Conservation (phyloP, 1,140 invertebrate genomes). For the Parasteatoda tepidariorum region DNA sequence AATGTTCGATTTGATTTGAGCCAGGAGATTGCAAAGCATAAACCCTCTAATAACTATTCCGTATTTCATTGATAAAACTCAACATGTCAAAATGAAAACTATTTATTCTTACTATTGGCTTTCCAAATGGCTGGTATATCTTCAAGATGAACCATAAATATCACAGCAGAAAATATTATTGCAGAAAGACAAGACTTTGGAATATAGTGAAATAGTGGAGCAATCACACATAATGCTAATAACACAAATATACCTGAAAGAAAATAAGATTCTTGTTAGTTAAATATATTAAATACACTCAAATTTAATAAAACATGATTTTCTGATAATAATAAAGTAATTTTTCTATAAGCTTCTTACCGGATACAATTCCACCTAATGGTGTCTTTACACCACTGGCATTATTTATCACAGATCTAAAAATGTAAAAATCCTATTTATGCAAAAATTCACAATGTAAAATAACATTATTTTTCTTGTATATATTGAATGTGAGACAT, state of each 20-base stretch:
- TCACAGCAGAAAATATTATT: slow-evolving; percentile 88
- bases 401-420: slow-evolving; percentile 91
- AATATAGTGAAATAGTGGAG: slow-evolving; percentile 88
- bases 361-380: slow-evolving; percentile 87
- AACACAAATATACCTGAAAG: slow-evolving; percentile 79
- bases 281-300: not conserved
- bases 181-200: slow-evolving; percentile 86
- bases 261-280: slow-evolving; percentile 5
- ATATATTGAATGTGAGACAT: not conserved
- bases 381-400: slow-evolving; percentile 91
- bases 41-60: too few relatives aligned
- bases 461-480: too few relatives aligned
- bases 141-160: slow-evolving; percentile 92
- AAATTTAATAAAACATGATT: not conserved
- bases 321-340: not conserved
- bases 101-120: slow-evolving; percentile 74
- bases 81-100: slow-evolving; percentile 24
- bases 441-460: not conserved
- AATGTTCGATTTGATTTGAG: too few relatives aligned
- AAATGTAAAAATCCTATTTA: slow-evolving; percentile 66
- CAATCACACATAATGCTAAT: slow-evolving; percentile 82
- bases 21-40: too few relatives aligned
- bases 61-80: too few relatives aligned
- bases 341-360: slow-evolving; percentile 68
- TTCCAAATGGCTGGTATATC: slow-evolving; percentile 88